Percentiles rank a stretch among this genome's conserved stretches.
These are phyloP conservation scores for Azorinus chamasolen DNA, from an alignment of 2,888 invertebrate genomes.

Conservation along the genomic window DNA sequence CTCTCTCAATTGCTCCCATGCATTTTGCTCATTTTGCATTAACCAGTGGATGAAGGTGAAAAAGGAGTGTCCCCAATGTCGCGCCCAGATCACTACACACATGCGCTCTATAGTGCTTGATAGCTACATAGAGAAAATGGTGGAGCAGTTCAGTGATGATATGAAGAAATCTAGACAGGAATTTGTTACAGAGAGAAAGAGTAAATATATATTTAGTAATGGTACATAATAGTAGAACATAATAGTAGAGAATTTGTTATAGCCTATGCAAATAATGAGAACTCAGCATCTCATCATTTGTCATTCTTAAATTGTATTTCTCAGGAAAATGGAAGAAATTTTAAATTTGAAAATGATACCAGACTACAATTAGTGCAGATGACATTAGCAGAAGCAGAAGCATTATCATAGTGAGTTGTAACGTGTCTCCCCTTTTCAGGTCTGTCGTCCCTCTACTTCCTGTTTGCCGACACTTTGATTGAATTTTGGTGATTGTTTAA, in stretches of 20 bases:
- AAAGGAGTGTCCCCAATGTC: conserved; percentile 91
- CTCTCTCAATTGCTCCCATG: conserved; percentile 91
- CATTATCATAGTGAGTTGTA: no score
- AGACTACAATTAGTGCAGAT: no score
- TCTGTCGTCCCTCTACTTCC: no score
- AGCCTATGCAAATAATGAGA: no score
- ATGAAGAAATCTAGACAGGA: conserved; percentile 88
- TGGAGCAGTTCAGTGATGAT: conserved; percentile 89
- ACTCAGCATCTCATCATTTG: not conserved
- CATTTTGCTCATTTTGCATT: conserved; percentile 92
- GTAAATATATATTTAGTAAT: conserved; percentile 53
- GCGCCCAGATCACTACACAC: conserved; percentile 82
- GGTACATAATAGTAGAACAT: not conserved
- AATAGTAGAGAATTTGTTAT: not conserved
- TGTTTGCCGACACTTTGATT: no score
- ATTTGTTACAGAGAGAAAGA: conserved; percentile 87
- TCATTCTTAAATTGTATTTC: no score
- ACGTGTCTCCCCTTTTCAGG: no score
- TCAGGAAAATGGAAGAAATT: no score
- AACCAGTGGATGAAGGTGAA: conserved; percentile 91
- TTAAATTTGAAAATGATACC: no score
- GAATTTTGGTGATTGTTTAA: no score
- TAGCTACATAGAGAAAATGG: conserved; percentile 91
- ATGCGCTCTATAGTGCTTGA: conserved; percentile 89
- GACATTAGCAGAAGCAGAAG: no score